phyloP scores from a whole-genome alignment of 2,113 vertebrate species.

The Mystacornis crossleyi region DNA sequence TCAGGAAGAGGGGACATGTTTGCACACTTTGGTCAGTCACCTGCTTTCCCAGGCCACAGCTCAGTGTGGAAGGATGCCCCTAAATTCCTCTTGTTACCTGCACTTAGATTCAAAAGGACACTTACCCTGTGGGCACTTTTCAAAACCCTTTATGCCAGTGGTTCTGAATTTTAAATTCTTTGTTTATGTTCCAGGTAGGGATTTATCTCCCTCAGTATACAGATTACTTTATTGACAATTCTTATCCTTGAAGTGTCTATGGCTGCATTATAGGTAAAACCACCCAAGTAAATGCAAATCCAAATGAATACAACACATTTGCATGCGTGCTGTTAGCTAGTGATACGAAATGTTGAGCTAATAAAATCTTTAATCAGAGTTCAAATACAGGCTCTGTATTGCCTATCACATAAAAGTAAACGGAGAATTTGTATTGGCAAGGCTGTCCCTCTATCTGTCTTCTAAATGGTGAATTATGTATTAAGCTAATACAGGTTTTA shows the following conservation, averaged over 20 bases:
- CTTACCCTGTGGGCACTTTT: not conserved
- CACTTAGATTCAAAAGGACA: not conserved
- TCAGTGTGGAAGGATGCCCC: not conserved
- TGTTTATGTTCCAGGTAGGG: conserved; percentile 23
- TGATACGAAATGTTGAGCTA: conserved; percentile 8
- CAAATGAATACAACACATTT: not conserved
- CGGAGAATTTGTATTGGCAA: not conserved
- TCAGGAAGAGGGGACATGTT: not conserved
- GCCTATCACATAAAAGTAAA: conserved; percentile 4
- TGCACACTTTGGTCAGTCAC: not conserved
- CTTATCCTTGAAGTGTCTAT: not conserved
- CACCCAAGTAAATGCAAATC: not conserved
- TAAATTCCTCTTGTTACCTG: not conserved
- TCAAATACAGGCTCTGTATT: not conserved
- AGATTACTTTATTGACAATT: conserved; percentile 14
- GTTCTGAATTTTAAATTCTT: not conserved
- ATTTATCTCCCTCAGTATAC: not conserved
- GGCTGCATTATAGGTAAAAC: not conserved
- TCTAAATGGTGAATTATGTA: not conserved
- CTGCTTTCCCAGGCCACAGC: not conserved
- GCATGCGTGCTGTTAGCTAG: not conserved
- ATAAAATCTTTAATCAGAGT: conserved; percentile 24
- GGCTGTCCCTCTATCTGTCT: not conserved
- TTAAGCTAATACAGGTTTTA: not conserved
- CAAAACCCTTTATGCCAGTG: not conserved